Evolutionary conservation across 2,888 invertebrate genomes (phyloP).

Genomic region (Chloroclysta siterata): DNA sequence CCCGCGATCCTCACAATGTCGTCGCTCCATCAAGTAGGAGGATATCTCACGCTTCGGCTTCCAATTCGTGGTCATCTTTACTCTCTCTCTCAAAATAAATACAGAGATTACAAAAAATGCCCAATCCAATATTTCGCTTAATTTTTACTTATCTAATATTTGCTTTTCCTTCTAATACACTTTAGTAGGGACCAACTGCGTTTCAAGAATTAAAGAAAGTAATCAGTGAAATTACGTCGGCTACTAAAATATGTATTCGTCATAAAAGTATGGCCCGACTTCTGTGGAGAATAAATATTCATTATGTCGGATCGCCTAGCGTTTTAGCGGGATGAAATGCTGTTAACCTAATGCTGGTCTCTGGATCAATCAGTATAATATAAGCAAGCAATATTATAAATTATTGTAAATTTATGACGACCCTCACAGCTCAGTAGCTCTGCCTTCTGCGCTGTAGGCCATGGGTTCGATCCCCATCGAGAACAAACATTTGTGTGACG

Average conservation of each 20-base stretch:
- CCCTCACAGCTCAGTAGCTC: too few species aligned
- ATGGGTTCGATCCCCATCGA: too few species aligned
- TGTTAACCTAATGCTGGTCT: constrained; percentile 70
- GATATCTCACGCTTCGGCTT: too few species aligned
- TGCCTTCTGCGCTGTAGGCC: too few species aligned
- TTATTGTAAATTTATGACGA: too few species aligned
- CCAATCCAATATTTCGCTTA: constrained; percentile 53
- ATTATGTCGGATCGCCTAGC: constrained; percentile 80
- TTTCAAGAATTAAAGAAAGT: constrained; percentile 83
- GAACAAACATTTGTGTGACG: too few species aligned
- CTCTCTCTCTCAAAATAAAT: neutral
- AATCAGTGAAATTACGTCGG: constrained; percentile 81
- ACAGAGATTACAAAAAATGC: constrained; percentile 35
- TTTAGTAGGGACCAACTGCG: constrained; percentile 56
- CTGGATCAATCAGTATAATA: constrained; percentile 72
- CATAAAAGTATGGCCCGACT: constrained; percentile 82
- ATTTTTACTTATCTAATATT: constrained; percentile 69
- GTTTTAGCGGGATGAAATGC: constrained; percentile 84
- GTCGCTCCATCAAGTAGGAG: too few species aligned
- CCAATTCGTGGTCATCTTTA: too few species aligned
- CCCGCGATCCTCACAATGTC: too few species aligned
- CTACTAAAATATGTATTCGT: constrained; percentile 85
- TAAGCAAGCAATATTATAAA: neutral
- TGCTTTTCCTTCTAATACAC: constrained; percentile 74
- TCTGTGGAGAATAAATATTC: constrained; percentile 82